Percentiles rank a stretch among this genome's conserved stretches.
phyloP scores from a whole-genome alignment of 1,140 invertebrate species.

The Trichonephila clavata region DNA sequence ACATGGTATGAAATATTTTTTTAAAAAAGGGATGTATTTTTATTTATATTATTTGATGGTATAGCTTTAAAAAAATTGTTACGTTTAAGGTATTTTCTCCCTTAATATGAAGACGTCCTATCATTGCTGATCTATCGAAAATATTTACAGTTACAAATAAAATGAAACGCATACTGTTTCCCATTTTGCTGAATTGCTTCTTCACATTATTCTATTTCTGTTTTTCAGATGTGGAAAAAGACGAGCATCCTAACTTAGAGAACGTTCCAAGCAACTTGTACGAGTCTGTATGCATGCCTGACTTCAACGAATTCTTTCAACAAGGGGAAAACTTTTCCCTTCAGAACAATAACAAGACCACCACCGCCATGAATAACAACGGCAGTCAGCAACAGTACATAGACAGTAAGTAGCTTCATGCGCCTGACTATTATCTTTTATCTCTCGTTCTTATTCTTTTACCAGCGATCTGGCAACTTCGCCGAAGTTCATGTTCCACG shows the following conservation, averaged over 20 bases:
- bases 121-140: too few species aligned
- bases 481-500: background rate
- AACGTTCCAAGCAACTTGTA: slow-evolving; percentile 86
- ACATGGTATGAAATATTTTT: too few species aligned
- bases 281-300: slow-evolving; percentile 89
- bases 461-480: background rate
- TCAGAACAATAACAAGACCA: slow-evolving; percentile 76
- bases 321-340: slow-evolving; percentile 79
- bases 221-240: slow-evolving; percentile 86
- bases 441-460: background rate
- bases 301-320: slow-evolving; percentile 86
- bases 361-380: slow-evolving; percentile 76
- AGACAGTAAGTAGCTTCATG: slow-evolving; percentile 64
- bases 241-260: slow-evolving; percentile 84
- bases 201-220: slow-evolving; percentile 76
- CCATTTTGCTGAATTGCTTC: too few species aligned
- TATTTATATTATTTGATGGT: too few species aligned
- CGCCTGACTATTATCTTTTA: background rate
- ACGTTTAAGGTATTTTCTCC: too few species aligned
- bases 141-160: too few species aligned
- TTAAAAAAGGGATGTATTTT: too few species aligned
- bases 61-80: too few species aligned
- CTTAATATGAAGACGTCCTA: too few species aligned
- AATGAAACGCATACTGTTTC: too few species aligned
- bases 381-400: slow-evolving; percentile 65